phyloP scores from a whole-genome alignment of 1,140 invertebrate species.

The Tetramorium parvispinum region DNA sequence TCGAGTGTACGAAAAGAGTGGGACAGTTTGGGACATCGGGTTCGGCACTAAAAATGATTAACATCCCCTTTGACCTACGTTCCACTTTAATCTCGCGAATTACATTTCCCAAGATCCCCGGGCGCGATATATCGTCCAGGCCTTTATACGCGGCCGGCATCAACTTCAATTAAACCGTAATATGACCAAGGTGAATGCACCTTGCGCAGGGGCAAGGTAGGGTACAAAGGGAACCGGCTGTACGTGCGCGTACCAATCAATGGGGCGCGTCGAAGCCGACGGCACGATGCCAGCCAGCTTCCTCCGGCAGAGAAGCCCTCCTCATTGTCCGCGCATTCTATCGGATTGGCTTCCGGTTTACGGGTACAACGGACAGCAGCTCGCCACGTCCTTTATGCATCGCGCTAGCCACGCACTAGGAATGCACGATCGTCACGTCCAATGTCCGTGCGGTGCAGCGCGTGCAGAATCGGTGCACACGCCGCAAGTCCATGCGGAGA shows the following conservation, averaged over 20 bases:
- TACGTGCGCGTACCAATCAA: constrained; percentile 60
- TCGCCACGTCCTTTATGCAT: constrained; percentile 49
- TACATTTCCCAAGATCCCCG: constrained; percentile 54
- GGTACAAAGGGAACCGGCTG: constrained; percentile 62
- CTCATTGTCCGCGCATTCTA: constrained; percentile 58
- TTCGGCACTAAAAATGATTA: constrained; percentile 56
- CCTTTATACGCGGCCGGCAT: constrained; percentile 55
- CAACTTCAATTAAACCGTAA: constrained; percentile 63
- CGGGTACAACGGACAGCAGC: constrained; percentile 17
- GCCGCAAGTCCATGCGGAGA: not conserved
- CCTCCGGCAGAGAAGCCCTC: constrained; percentile 41
- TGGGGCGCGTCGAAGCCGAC: constrained; percentile 55
- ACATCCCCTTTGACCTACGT: constrained; percentile 47
- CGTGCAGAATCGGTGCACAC: constrained; percentile 33
- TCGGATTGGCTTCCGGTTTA: constrained; percentile 57
- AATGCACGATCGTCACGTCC: constrained; percentile 62
- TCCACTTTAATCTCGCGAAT: constrained; percentile 58
- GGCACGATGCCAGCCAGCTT: constrained; percentile 40
- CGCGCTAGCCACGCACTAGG: constrained; percentile 23
- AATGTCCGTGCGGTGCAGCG: constrained; percentile 26
- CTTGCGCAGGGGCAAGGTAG: constrained; percentile 37
- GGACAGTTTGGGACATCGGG: constrained; percentile 30
- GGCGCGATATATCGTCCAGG: constrained; percentile 48
- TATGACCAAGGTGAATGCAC: constrained; percentile 60
- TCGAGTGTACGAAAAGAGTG: not conserved